Evolutionary conservation across 2,113 vertebrate species (phyloP).

Genomic region (Caloenas nicobarica): DNA sequence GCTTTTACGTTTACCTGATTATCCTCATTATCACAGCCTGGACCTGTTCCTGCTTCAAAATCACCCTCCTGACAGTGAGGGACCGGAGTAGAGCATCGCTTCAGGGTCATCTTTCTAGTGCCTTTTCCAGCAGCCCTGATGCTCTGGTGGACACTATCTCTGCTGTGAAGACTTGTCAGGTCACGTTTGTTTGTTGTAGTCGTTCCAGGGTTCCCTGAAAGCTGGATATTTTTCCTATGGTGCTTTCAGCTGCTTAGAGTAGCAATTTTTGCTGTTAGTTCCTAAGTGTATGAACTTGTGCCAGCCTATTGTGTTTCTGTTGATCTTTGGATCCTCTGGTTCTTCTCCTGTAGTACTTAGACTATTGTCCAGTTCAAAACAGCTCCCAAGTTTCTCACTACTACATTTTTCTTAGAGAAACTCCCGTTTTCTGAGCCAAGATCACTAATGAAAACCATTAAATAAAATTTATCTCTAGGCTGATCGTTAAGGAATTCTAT

Average conservation of each 20-base stretch:
- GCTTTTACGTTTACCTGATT: constrained; percentile 32
- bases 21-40: constrained; percentile 32
- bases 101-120: neutral
- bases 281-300: neutral
- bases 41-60: neutral
- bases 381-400: neutral
- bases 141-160: neutral
- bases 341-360: neutral
- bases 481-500: constrained; percentile 35
- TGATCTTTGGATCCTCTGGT: neutral
- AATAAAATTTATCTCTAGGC: constrained; percentile 11
- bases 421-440: neutral
- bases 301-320: neutral
- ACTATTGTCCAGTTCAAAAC: neutral
- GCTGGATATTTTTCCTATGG: neutral
- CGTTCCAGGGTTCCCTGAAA: neutral
- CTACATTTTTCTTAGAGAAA: neutral
- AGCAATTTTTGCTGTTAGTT: neutral
- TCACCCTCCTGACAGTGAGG: neutral
- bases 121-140: neutral
- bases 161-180: neutral
- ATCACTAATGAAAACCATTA: neutral
- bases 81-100: neutral
- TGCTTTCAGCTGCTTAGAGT: neutral
- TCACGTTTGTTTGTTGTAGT: neutral